Percentiles rank a stretch among this genome's conserved stretches.
Evolutionary conservation across 2,888 invertebrate species (phyloP).

Genomic region (Dasypogon diadema): DNA sequence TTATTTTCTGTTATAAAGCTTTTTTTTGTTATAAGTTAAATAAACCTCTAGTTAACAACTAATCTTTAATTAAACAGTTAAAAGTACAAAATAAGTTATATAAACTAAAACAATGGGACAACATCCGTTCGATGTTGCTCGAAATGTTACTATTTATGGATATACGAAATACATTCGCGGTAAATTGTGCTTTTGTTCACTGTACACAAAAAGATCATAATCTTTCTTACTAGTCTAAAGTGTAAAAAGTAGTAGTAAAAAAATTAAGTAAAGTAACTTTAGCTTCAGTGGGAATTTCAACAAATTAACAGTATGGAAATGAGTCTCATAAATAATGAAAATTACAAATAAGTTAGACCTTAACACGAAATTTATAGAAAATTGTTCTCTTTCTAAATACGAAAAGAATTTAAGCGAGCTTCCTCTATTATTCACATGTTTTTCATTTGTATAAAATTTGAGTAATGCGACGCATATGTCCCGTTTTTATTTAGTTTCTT

Average conservation of each 20-base stretch:
- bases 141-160: neutral
- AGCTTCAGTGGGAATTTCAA: conserved; percentile 9
- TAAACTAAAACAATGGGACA: too few relatives aligned
- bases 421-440: conserved; percentile 3
- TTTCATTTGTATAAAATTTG: conserved; percentile 11
- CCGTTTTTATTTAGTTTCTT: neutral
- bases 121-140: too few relatives aligned
- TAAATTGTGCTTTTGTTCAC: neutral
- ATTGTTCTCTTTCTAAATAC: neutral
- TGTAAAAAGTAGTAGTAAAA: conserved; percentile 3
- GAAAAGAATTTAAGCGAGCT: conserved; percentile 17
- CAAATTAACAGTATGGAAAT: conserved; percentile 16
- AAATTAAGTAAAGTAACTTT: conserved; percentile 32
- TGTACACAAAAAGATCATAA: conserved; percentile 9
- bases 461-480: neutral
- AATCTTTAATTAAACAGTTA: neutral
- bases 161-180: conserved; percentile 27
- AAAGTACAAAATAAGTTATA: neutral
- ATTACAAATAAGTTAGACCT: conserved; percentile 14
- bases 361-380: neutral
- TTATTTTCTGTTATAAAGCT: conserved; percentile 24
- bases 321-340: conserved; percentile 3
- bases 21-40: conserved; percentile 27
- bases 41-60: conserved; percentile 1
- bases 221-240: neutral